Evolutionary conservation across 2,888 invertebrate species (phyloP).

Genomic region (Rhagonycha fulva): DNA sequence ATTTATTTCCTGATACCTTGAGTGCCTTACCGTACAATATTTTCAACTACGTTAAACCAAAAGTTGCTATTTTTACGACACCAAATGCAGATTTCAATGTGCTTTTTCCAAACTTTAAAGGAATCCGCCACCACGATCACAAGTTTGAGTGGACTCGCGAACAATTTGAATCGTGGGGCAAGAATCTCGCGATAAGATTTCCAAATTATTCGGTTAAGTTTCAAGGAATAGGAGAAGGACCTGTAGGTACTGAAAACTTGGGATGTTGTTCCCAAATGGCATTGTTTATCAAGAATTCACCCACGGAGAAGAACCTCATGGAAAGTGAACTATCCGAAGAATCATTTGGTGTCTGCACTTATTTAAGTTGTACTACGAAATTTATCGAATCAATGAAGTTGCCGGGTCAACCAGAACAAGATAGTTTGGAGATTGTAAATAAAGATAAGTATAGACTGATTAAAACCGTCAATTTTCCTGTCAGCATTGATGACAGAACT

Average conservation of each 20-base stretch:
- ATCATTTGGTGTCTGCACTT: constrained; percentile 49
- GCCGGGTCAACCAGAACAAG: not conserved
- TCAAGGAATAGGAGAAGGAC: constrained; percentile 77
- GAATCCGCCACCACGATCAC: constrained; percentile 85
- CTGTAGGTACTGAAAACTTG: constrained; percentile 63
- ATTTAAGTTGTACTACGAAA: constrained; percentile 23
- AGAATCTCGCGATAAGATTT: constrained; percentile 69
- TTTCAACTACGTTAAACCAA: constrained; percentile 81
- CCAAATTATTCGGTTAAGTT: constrained; percentile 77
- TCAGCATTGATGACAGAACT: constrained; percentile 51
- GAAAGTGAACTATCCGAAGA: not conserved
- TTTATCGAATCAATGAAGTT: not conserved
- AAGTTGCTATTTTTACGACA: constrained; percentile 82
- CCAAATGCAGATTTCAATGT: constrained; percentile 92
- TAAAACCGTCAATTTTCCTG: constrained; percentile 58
- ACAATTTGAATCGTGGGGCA: constrained; percentile 84
- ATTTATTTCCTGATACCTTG: constrained; percentile 77
- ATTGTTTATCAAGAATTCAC: constrained; percentile 61
- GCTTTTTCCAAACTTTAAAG: constrained; percentile 67
- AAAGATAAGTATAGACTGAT: constrained; percentile 54
- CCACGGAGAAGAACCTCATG: not conserved
- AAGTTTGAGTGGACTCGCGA: constrained; percentile 92
- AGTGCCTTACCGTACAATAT: constrained; percentile 75
- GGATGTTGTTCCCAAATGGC: constrained; percentile 85
- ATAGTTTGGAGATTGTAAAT: not conserved